Percentiles rank a stretch among this genome's conserved stretches.
These are phyloP conservation scores for Drosophila setifemur DNA, from an alignment of 1,140 invertebrate species.

Conservation along the genomic window DNA sequence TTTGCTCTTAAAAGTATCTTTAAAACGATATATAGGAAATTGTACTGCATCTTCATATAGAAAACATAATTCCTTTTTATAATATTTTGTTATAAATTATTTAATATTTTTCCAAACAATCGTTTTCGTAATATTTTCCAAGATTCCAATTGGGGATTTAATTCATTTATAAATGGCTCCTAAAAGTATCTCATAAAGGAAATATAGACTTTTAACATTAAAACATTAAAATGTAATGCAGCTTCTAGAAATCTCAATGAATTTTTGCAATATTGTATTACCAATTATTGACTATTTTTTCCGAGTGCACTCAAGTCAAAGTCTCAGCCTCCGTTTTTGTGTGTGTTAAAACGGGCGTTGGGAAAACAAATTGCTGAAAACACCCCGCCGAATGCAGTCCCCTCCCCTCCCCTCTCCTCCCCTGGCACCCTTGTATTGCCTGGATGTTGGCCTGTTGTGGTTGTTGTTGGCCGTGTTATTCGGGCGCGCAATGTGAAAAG, in stretches of 20 bases:
- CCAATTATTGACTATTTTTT: neutral
- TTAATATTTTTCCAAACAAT: no score
- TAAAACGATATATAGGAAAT: no score
- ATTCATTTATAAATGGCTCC: no score
- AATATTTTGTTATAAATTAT: neutral
- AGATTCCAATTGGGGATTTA: no score
- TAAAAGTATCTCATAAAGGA: no score
- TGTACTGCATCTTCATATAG: no score
- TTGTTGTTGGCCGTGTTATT: conserved; percentile 47
- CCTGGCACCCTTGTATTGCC: conserved; percentile 1
- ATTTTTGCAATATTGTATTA: neutral
- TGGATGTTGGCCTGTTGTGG: no score
- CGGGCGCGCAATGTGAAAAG: conserved; percentile 62
- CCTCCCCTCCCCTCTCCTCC: neutral
- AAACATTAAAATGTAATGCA: neutral
- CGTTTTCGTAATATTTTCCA: no score
- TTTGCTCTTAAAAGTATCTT: no score
- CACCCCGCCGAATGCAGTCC: conserved; percentile 53
- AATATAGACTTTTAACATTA: no score
- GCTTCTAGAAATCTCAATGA: no score
- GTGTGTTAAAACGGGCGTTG: conserved; percentile 72
- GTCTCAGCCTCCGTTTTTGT: conserved; percentile 50
- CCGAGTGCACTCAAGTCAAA: conserved; percentile 47
- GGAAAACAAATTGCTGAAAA: conserved; percentile 79
- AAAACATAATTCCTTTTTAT: no score